A percentile compares a stretch with the other conserved stretches of the same genome.
phyloP scores from a whole-genome alignment of 2,797 vertebrate species.

The Cephalopachus bancanus region DNA sequence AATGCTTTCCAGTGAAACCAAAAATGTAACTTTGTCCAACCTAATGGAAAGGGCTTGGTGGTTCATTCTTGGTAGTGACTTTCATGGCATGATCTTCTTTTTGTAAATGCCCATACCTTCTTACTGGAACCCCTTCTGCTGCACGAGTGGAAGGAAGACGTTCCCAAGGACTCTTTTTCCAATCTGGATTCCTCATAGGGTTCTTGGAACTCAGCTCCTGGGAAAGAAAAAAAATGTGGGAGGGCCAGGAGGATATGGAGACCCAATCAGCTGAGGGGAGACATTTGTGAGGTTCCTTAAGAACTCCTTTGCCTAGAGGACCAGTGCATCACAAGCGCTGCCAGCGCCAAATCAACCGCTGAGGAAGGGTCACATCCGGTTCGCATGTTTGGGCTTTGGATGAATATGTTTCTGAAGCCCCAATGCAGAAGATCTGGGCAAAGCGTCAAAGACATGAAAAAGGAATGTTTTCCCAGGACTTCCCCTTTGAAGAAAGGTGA shows the following conservation, averaged over 20 bases:
- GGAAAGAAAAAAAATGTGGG: conserved; percentile 37
- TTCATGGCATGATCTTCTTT: conserved; percentile 2
- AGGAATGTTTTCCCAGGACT: conserved; percentile 71
- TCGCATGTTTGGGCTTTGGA: conserved; percentile 62
- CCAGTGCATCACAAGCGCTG: not conserved
- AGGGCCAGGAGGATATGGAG: not conserved
- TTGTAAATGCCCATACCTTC: not conserved
- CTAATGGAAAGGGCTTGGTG: not conserved
- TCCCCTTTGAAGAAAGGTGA: conserved; percentile 53
- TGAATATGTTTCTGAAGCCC: conserved; percentile 47
- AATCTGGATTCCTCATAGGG: not conserved
- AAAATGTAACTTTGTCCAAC: not conserved
- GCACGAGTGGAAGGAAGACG: not conserved
- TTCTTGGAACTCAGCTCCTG: conserved; percentile 41
- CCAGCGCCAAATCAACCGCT: not conserved
- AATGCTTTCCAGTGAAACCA: not conserved
- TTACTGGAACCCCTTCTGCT: not conserved
- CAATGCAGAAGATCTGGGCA: conserved; percentile 58
- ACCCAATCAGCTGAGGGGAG: not conserved
- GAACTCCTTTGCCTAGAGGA: not conserved
- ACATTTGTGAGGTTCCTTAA: not conserved
- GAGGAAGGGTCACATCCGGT: conserved; percentile 36
- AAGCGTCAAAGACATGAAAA: conserved; percentile 63
- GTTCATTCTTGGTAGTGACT: not conserved
- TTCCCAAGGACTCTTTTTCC: not conserved